Conservation (phyloP, 2,888 invertebrate species). For the Cephus pygmeus region DNA sequence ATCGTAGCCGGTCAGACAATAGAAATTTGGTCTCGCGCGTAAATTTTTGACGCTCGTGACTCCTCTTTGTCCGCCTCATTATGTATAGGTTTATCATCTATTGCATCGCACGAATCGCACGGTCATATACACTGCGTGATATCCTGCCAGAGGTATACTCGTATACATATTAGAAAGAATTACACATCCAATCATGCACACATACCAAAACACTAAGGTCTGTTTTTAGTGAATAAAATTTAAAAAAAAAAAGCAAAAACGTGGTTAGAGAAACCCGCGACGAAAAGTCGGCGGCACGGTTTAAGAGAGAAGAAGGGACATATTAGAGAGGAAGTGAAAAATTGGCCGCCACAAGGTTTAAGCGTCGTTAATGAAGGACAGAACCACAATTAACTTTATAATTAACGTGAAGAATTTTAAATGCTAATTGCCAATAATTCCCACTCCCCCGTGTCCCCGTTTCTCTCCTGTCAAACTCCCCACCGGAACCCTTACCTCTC, state of each 20-base stretch:
- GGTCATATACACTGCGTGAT: neutral
- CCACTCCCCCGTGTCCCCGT: neutral
- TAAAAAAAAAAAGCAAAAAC: neutral
- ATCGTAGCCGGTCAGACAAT: neutral
- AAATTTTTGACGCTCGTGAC: neutral
- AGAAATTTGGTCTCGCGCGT: neutral
- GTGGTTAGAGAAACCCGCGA: neutral
- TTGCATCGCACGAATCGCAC: neutral
- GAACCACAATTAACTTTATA: neutral
- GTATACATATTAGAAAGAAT: neutral
- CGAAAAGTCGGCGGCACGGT: neutral
- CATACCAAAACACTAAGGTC: neutral
- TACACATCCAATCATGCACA: neutral
- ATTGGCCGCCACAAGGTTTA: constrained; percentile 44
- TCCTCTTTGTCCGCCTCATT: neutral
- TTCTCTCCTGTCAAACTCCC: neutral
- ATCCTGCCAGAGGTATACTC: neutral
- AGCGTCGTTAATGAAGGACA: constrained; percentile 6
- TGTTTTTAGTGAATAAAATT: neutral
- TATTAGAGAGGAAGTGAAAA: constrained; percentile 21
- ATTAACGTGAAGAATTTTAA: neutral
- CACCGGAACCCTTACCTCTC: neutral
- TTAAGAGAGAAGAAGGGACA: neutral
- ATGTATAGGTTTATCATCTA: neutral
- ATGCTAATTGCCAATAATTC: constrained; percentile 6